Evolutionary conservation across 2,888 invertebrate species (phyloP).

Genomic region (Ametastegia equiseti): DNA sequence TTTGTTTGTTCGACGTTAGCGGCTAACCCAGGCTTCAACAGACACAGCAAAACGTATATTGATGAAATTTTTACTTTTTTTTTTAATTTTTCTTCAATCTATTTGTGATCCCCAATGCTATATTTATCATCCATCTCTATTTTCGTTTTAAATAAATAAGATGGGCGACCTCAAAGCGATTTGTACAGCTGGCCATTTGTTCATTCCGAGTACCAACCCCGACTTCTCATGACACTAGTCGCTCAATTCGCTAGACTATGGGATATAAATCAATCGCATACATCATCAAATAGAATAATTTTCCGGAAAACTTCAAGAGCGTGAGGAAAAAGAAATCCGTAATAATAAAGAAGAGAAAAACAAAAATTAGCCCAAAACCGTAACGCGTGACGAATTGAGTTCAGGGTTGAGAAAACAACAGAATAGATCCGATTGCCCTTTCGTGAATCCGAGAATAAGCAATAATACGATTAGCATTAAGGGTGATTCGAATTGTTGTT

Average conservation of each 20-base stretch:
- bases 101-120: neutral
- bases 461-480: slow-evolving; percentile 13
- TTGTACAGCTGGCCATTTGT: neutral
- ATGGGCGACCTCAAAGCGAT: slow-evolving; percentile 1
- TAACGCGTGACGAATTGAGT: no score
- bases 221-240: neutral
- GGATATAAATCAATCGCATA: neutral
- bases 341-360: neutral
- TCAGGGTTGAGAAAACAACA: neutral
- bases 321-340: neutral
- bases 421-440: neutral
- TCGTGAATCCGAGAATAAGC: neutral
- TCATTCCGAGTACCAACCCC: neutral
- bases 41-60: neutral
- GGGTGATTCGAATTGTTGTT: neutral
- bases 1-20: neutral
- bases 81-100: neutral
- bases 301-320: neutral
- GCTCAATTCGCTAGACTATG: neutral
- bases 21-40: neutral
- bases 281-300: neutral
- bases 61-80: neutral
- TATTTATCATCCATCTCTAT: slow-evolving; percentile 19
- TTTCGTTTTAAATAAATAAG: slow-evolving; percentile 19
- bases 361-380: no score